Conservation (phyloP, 2,888 invertebrate genomes). For the Agrypnus murinus region DNA sequence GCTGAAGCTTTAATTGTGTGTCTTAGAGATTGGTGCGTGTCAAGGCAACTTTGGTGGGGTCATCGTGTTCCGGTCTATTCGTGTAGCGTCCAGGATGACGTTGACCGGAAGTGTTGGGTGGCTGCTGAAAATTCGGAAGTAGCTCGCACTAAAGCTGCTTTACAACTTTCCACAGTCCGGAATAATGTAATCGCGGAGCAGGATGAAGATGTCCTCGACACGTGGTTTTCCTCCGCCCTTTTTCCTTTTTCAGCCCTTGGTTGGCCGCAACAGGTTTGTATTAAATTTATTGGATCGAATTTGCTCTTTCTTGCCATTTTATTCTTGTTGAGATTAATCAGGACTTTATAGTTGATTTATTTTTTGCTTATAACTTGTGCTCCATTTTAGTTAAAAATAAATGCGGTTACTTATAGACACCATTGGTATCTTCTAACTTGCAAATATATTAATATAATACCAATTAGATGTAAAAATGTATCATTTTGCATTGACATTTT, state of each 20-base stretch:
- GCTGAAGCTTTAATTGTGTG: slow-evolving; percentile 35
- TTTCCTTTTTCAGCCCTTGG: slow-evolving; percentile 98
- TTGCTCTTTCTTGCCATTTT: background rate
- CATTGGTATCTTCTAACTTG: no score
- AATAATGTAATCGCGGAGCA: slow-evolving; percentile 75
- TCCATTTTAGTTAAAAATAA: no score
- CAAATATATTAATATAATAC: no score
- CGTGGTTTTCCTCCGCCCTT: slow-evolving; percentile 98
- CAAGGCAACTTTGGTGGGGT: slow-evolving; percentile 99
- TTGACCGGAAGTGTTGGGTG: slow-evolving; percentile 63
- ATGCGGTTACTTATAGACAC: no score
- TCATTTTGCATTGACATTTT: no score
- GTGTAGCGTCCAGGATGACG: slow-evolving; percentile 57
- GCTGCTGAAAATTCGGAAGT: slow-evolving; percentile 76
- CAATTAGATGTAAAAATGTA: no score
- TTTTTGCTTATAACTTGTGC: no score
- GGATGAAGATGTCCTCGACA: slow-evolving; percentile 98
- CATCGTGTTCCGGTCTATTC: slow-evolving; percentile 96
- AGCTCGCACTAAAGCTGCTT: slow-evolving; percentile 86
- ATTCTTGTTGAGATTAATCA: no score
- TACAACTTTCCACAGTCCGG: slow-evolving; percentile 75
- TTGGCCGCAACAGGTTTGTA: slow-evolving; percentile 87
- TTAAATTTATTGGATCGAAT: slow-evolving; percentile 13
- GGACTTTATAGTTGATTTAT: no score
- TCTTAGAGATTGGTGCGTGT: slow-evolving; percentile 96